Conservation (phyloP, 2,113 vertebrate species). For the Sceloporus undulatus region DNA sequence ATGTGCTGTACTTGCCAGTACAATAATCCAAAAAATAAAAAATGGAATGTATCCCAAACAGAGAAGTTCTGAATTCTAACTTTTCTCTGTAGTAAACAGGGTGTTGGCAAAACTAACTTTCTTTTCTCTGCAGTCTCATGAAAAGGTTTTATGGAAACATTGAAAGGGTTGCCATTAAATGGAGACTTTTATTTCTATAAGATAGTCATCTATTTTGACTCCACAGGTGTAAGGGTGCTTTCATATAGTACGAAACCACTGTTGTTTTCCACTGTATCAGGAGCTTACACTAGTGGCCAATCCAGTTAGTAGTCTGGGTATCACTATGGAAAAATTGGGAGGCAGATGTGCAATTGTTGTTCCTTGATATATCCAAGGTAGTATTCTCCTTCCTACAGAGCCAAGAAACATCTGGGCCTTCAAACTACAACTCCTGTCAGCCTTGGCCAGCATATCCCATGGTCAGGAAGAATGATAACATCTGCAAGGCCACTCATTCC, state of each 20-base stretch:
- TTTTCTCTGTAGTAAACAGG: constrained; percentile 42
- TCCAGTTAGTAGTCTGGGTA: background rate
- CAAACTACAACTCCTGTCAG: too few species aligned
- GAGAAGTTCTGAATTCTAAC: constrained; percentile 69
- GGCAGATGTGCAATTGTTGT: background rate
- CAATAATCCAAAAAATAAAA: constrained; percentile 62
- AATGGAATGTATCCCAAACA: constrained; percentile 68
- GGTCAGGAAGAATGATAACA: too few species aligned
- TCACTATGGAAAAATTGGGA: background rate
- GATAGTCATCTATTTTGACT: background rate
- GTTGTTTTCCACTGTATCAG: background rate
- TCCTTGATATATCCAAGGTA: background rate
- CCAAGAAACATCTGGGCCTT: too few species aligned
- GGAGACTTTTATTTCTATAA: constrained; percentile 11
- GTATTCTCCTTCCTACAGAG: too few species aligned
- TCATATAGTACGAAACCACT: background rate
- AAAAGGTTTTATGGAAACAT: background rate
- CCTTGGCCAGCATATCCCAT: too few species aligned
- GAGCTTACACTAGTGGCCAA: background rate
- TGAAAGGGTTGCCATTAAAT: background rate
- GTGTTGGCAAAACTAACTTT: constrained; percentile 39
- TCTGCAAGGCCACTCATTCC: too few species aligned
- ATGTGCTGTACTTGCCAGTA: constrained; percentile 72
- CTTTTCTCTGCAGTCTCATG: constrained; percentile 41
- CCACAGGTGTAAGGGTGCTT: background rate